Base-by-base conservation (phyloP, 2,797 vertebrate genomes). In the Spizella passerina region DNA sequence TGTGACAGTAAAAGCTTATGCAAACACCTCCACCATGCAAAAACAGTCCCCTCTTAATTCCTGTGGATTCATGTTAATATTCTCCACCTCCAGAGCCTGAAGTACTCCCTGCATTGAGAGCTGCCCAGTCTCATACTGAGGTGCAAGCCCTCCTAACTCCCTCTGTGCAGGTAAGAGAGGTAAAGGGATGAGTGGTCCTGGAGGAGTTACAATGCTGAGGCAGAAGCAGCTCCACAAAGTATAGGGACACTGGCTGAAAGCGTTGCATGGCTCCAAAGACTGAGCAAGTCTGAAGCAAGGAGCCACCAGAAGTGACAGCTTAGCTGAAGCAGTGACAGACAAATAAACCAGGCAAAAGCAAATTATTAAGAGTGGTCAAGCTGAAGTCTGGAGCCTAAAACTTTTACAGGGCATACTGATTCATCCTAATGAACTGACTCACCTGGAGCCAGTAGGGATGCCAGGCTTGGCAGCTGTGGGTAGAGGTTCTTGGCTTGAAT, bases 1-100 rank as follows among this genome's bases (percentile, higher is more conserved):
- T 55, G 59, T 29, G 70, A 59, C 53, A 83, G 63, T 20, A 84
- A 87, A 76, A 79, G n/a, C 36, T 66, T 86, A 68, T 24, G n/a
- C 75, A 90, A 91, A 80, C 68, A 94, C 23, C 2, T 2, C 9
- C 22, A 59, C 29, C 32, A 59, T 8, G 6, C 30, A 66, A 86
- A 85, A 88, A 3, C 32, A 39, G 13, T 66, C 17, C 20, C 9
- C 24, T 59, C 65, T 56, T 64, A 1, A 1, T 61, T 61, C 38
- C 38, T 61, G 6, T 18, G 36, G 60, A 34, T 55, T 80, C 12
- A n/a, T 2, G 9, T n/a, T 69, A 78, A 68, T 47, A 61, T 43
- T 64, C 44, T 63, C 41, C 46, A 59, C 22, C 75, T 80, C 46
- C 29, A 47, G 29, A 61, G n/a, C 7, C n/a, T 32, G 8, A 30